Evolutionary conservation across 2,888 invertebrate genomes (phyloP).

Genomic region (Masnerella sp.): DNA sequence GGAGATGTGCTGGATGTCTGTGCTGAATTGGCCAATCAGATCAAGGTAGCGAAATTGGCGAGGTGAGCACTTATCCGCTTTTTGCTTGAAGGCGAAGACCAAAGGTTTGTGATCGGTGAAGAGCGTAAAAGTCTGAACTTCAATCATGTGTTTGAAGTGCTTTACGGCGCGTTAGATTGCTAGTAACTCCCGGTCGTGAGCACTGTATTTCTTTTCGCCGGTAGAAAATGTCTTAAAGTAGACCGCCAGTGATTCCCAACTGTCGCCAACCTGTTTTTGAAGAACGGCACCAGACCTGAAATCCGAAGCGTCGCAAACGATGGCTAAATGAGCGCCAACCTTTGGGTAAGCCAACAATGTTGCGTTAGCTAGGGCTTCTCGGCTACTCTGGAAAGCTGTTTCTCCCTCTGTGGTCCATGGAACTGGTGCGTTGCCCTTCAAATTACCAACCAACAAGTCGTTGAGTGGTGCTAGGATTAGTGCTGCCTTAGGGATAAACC

Average conservation of each 20-base stretch:
- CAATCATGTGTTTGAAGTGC: slow-evolving; percentile 38
- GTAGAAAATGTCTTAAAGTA: neutral
- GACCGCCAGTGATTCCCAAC: neutral
- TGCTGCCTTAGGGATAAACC: slow-evolving; percentile 71
- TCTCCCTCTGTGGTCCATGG: too few species aligned
- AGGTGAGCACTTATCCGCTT: neutral
- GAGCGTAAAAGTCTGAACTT: neutral
- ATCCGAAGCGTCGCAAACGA: neutral
- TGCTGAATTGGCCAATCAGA: slow-evolving; percentile 60
- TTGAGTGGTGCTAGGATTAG: slow-evolving; percentile 69
- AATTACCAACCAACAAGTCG: slow-evolving; percentile 1
- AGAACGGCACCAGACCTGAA: neutral
- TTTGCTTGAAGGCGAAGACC: slow-evolving; percentile 28
- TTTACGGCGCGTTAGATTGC: slow-evolving; percentile 58
- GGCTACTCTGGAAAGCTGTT: too few species aligned
- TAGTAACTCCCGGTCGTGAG: neutral
- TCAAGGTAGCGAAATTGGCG: slow-evolving; percentile 10
- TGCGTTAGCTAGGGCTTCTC: too few species aligned
- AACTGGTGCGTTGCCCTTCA: neutral
- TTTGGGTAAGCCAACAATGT: too few species aligned
- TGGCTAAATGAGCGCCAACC: neutral
- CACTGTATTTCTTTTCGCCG: neutral
- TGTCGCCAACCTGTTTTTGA: neutral
- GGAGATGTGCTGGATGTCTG: slow-evolving; percentile 56
- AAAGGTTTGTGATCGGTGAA: neutral